Evolutionary conservation across 2,888 invertebrate species (phyloP).

Genomic region (Lasioglossum marginatum): DNA sequence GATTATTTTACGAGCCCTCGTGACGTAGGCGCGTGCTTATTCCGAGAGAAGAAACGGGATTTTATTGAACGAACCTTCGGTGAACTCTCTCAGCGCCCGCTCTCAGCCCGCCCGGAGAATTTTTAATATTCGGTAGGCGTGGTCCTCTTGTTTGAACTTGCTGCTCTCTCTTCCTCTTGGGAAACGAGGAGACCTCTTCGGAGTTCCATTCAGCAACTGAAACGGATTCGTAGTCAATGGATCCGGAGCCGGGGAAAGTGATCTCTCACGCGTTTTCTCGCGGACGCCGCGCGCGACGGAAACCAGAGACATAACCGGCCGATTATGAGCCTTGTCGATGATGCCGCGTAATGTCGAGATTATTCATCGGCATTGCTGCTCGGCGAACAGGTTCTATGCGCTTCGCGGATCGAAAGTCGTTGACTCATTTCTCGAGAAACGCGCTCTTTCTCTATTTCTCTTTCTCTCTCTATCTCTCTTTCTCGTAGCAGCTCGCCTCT

Average conservation of each 20-base stretch:
- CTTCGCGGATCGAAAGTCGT: slow-evolving; percentile 77
- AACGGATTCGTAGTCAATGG: slow-evolving; percentile 37
- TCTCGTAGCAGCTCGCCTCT: slow-evolving; percentile 28
- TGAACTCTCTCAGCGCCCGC: slow-evolving; percentile 24
- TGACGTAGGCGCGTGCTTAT: slow-evolving; percentile 62
- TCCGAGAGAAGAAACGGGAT: slow-evolving; percentile 58
- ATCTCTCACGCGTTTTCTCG: not conserved
- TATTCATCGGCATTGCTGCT: slow-evolving; percentile 67
- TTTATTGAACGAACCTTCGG: slow-evolving; percentile 58
- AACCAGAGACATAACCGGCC: slow-evolving; percentile 37
- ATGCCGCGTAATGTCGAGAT: slow-evolving; percentile 62
- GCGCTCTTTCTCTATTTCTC: slow-evolving; percentile 12
- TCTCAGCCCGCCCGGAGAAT: slow-evolving; percentile 19
- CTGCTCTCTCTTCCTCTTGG: not conserved
- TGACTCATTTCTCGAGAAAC: slow-evolving; percentile 76
- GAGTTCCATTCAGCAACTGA: slow-evolving; percentile 45
- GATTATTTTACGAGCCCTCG: slow-evolving; percentile 65
- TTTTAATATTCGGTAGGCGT: slow-evolving; percentile 27
- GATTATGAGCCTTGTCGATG: slow-evolving; percentile 58
- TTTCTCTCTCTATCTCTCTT: not conserved
- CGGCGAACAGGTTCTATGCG: slow-evolving; percentile 74
- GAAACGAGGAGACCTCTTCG: slow-evolving; percentile 12
- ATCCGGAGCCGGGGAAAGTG: slow-evolving; percentile 23
- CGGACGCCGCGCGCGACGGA: not conserved
- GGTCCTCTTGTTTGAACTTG: slow-evolving; percentile 21